Base-by-base conservation (phyloP, 2,113 vertebrate genomes). In the Chionodraco myersi region DNA sequence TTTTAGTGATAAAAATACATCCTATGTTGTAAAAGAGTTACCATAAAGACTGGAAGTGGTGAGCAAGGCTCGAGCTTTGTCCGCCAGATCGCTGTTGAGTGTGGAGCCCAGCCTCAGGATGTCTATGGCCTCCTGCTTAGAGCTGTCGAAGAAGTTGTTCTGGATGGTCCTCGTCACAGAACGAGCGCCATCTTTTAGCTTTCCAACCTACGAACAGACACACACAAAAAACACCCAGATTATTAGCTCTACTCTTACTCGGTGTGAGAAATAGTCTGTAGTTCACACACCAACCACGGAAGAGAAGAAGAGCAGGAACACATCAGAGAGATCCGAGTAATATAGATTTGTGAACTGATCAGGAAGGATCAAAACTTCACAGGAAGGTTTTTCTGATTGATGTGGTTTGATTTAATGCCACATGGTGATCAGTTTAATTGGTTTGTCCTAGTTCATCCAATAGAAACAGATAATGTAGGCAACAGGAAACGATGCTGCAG, bases 121-220 rank as follows among this genome's bases (percentile, higher is more conserved):
- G 89, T 99, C 98, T 80, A 99, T 99, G 64, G 98, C 98, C 90
- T 99, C 98, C 93, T 99, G 98, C 93, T 99, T 99, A 56, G 98
- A 99, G 86, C 95, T 98, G 96, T 99, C 98, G 86, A 99, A 99
- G 95, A 99, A 99, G 94, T 99, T 99, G 95, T 98, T 99, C 93
- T 99, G 98, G 93, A 99, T 99, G 71, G 98, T 99, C 93, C 98
- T 96, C 21, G 97, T 99, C 85, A 99, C 98, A 41, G 98, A 99
- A 61, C 98, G 97, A 58, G 98, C 98, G 72, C 98, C 98, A 63
- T 99, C 98, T 95, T 99, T 99, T 79, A 99, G 94, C 98, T 99
- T 99, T 75, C 97, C 97, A 85, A 92, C 95, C 98, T 99, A 90
- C 67, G 84, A 80, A 83, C 57, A 92, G 63, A 79, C 34, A 68